Conservation (phyloP, 2,797 vertebrate species). For the Melanotaenia trifasciata region DNA sequence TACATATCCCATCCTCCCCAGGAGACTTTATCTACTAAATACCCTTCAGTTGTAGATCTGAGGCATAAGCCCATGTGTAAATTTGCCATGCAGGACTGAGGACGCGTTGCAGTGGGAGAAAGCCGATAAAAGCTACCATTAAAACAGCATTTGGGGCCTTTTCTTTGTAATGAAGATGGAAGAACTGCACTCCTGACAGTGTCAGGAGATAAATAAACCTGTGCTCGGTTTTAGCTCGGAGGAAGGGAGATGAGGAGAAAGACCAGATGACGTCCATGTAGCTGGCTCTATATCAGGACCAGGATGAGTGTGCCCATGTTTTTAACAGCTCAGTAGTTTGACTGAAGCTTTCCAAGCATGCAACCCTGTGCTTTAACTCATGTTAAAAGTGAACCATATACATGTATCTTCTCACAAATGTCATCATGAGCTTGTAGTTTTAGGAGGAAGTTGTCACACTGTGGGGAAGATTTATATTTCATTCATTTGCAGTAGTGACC, state of each 20-base stretch:
- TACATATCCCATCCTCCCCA: slow-evolving; percentile 53
- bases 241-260: neutral
- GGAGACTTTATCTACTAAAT: slow-evolving; percentile 66
- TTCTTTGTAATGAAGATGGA: slow-evolving; percentile 68
- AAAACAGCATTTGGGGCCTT: slow-evolving; percentile 55
- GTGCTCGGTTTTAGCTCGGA: slow-evolving; percentile 6
- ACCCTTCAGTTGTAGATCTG: slow-evolving; percentile 56
- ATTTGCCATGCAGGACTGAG: slow-evolving; percentile 32
- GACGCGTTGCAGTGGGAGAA: slow-evolving; percentile 38
- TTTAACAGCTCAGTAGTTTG: neutral
- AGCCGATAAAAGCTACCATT: slow-evolving; percentile 61
- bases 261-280: neutral
- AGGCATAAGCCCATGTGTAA: slow-evolving; percentile 53
- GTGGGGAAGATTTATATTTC: slow-evolving; percentile 48
- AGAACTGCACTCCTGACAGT: slow-evolving; percentile 44
- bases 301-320: neutral
- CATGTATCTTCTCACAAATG: slow-evolving; percentile 12
- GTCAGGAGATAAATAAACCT: slow-evolving; percentile 47
- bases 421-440: slow-evolving; percentile 26
- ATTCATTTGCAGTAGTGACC: slow-evolving; percentile 67
- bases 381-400: neutral
- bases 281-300: neutral
- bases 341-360: neutral
- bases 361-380: neutral
- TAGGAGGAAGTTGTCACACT: slow-evolving; percentile 22